phyloP scores from a whole-genome alignment of 2,888 invertebrate genomes.

The Pocota personata region DNA sequence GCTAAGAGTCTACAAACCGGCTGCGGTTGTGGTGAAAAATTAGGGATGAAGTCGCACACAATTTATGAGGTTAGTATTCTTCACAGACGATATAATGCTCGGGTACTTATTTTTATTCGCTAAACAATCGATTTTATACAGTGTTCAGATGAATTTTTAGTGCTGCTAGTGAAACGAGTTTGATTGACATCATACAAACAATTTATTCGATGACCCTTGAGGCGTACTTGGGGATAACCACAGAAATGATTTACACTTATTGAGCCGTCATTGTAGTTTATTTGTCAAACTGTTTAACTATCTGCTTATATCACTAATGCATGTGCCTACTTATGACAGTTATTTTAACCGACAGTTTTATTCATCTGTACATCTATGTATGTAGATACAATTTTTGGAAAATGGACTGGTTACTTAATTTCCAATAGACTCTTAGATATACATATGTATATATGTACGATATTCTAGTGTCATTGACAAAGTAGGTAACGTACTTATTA shows the following conservation, averaged over 20 bases:
- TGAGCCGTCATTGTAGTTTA: neutral
- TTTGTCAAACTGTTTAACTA: neutral
- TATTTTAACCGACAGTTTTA: neutral
- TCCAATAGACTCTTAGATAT: no score
- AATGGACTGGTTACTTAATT: no score
- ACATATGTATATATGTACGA: no score
- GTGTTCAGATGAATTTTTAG: constrained; percentile 32
- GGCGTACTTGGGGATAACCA: neutral
- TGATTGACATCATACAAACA: constrained; percentile 68
- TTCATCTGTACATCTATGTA: neutral
- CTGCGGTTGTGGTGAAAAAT: neutral
- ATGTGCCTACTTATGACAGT: neutral
- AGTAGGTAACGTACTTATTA: no score
- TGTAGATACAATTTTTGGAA: no score
- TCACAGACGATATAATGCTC: constrained; percentile 6
- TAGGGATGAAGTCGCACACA: constrained; percentile 38
- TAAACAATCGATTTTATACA: constrained; percentile 55
- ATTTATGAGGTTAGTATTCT: constrained; percentile 15
- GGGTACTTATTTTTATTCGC: constrained; percentile 27
- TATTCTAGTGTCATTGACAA: no score
- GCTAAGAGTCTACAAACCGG: neutral
- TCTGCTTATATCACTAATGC: neutral
- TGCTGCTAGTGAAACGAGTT: constrained; percentile 48
- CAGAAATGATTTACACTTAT: neutral
- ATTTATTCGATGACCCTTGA: constrained; percentile 58